phyloP scores from a whole-genome alignment of 2,113 vertebrate genomes.

The Panthera leo region DNA sequence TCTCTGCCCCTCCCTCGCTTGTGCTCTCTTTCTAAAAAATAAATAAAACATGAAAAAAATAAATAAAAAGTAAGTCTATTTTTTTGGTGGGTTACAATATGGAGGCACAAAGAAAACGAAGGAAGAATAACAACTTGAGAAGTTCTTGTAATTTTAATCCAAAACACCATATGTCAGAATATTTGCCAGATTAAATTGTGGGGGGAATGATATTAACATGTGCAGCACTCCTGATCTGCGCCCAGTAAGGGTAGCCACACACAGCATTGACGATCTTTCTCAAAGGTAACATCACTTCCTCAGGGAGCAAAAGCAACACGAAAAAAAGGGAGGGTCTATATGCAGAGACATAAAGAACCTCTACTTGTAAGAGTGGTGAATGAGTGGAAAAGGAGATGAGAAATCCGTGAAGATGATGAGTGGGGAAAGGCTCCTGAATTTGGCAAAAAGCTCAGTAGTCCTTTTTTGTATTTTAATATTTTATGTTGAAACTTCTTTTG shows the following conservation, averaged over 20 bases:
- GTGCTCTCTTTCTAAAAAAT: too few relatives aligned
- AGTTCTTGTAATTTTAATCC: not conserved
- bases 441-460: not conserved
- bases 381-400: not conserved
- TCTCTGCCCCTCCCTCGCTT: too few relatives aligned
- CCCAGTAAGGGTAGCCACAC: rapidly evolving
- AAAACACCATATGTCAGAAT: not conserved
- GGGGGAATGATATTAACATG: rapidly evolving
- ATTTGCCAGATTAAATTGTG: not conserved
- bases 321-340: not conserved
- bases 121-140: not conserved
- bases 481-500: not conserved
- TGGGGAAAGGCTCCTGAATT: not conserved
- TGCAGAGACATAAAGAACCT: not conserved
- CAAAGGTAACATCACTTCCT: not conserved
- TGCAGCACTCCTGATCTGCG: not conserved
- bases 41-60: too few relatives aligned
- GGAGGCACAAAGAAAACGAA: not conserved
- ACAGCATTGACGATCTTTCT: too few relatives aligned
- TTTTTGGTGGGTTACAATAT: not conserved
- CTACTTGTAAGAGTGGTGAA: not conserved
- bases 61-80: not conserved
- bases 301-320: not conserved
- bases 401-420: not conserved
- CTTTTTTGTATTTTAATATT: not conserved